Evolutionary conservation across 2,797 vertebrate species (phyloP), one percentile per base, ranked within the genome.

Genomic region (Brotula barbata): DNA sequence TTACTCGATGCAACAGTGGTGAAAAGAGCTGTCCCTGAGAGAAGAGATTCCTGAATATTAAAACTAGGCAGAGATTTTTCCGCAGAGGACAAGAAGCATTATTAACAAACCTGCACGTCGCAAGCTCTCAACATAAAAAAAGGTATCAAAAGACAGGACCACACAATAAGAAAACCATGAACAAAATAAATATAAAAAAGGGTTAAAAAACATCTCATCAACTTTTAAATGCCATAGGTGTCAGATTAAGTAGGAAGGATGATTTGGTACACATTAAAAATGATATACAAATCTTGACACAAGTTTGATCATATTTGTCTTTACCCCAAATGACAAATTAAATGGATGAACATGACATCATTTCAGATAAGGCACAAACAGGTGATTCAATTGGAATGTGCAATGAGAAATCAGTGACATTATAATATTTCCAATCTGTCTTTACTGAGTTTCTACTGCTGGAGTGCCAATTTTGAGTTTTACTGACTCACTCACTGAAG

Each of bases 21-120:
- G 13, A n/a, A 49, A 62, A 64, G 49, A 46, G 7, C 15, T 34
- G 48, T 78, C 63, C 80, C 82, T 83, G 80, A 87, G 75, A 80
- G 56, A 71, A 63, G 40, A 81, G 33, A 67, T 47, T 54, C 14
- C 48, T 44, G 10, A 69, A 73, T 17, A 1, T 2, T 34, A 68
- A 46, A 77, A 21, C 40, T 39, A 81, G 33, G 40, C 65, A 67
- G 31, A 76, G 7, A 19, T 33, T 12, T 28, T 61, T 54, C 66
- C 46, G 28, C 58, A 58, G 36, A 66, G 8, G 53, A n/a, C 71
- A 33, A 22, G 43, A 61, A 70, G 78, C 80, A 70, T 47, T 77
- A 81, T 71, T 36, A 10, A 2, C 13, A 14, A 36, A 3, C 34
- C 13, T 8, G 4, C 25, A 36, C 60, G 73, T 45, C 44, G 58